These are phyloP conservation scores for Cenopis cana DNA, from an alignment of 2,888 invertebrate species.

Conservation along the genomic window DNA sequence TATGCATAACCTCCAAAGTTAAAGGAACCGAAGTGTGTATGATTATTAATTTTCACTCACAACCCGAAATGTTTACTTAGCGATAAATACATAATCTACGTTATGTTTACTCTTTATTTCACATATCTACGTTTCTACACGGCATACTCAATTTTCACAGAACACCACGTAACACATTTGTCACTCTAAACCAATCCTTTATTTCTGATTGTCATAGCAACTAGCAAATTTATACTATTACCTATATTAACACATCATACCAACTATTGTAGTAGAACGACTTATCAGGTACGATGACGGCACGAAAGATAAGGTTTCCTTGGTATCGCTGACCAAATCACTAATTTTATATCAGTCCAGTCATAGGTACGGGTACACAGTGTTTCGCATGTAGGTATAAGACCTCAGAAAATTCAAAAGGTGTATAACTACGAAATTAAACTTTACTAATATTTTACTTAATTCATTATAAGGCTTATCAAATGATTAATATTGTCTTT, in stretches of 20 bases:
- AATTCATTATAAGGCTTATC: conserved; percentile 3
- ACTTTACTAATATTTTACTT: background rate
- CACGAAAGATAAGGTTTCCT: conserved; percentile 32
- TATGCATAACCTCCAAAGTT: conserved; percentile 38
- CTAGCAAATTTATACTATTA: conserved; percentile 4
- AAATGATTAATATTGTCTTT: conserved; percentile 1
- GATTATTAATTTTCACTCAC: conserved; percentile 24
- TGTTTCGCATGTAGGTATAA: background rate
- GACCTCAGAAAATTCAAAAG: background rate
- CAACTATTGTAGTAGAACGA: conserved; percentile 15
- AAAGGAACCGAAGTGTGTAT: conserved; percentile 2
- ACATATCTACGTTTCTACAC: background rate
- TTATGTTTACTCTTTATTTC: background rate
- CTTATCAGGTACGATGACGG: conserved; percentile 38
- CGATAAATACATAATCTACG: conserved; percentile 10
- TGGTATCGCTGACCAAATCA: conserved; percentile 26
- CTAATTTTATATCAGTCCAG: background rate
- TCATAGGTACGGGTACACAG: too few species aligned
- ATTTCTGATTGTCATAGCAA: conserved; percentile 18
- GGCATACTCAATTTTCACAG: background rate
- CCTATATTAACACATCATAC: conserved; percentile 1
- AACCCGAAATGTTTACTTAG: conserved; percentile 19
- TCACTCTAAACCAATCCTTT: background rate
- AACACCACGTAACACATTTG: background rate
- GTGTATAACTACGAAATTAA: background rate